Evolutionary conservation across 2,113 vertebrate genomes (phyloP).

Genomic region (Crotalus viridis): DNA sequence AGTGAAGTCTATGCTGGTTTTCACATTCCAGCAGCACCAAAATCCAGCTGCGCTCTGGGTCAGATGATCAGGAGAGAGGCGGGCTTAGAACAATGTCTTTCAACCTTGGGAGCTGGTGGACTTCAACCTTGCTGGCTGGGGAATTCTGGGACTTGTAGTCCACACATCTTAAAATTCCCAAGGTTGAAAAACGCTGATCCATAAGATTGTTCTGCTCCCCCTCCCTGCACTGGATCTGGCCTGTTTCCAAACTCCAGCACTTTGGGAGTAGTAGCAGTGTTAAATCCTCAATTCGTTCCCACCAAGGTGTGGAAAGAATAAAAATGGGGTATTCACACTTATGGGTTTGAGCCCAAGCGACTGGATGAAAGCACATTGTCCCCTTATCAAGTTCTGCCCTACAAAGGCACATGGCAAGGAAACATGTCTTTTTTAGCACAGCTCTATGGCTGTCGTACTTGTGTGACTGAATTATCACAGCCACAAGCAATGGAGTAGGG

Average conservation of each 20-base stretch:
- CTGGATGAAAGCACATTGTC: neutral
- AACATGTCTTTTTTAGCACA: neutral
- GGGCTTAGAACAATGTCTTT: too few species aligned
- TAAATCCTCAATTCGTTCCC: neutral
- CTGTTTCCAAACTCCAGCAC: neutral
- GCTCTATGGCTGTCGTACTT: neutral
- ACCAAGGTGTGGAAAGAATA: neutral
- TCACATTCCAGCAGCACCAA: too few species aligned
- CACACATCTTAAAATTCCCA: too few species aligned
- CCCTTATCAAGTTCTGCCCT: neutral
- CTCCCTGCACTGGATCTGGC: neutral
- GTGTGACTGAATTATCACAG: neutral
- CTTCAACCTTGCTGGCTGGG: too few species aligned
- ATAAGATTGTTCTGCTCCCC: neutral
- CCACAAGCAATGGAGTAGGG: neutral
- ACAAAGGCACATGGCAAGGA: neutral
- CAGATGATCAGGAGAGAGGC: too few species aligned
- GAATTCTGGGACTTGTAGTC: too few species aligned
- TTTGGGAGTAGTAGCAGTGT: neutral
- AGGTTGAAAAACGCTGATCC: neutral
- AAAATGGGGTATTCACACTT: neutral
- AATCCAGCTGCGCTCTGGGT: too few species aligned
- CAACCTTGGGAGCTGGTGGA: too few species aligned
- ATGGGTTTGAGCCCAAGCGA: neutral
- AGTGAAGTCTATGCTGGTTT: too few species aligned